These are phyloP conservation scores for Urechis unicinctus DNA, from an alignment of 2,888 invertebrate species.

Conservation along the genomic window DNA sequence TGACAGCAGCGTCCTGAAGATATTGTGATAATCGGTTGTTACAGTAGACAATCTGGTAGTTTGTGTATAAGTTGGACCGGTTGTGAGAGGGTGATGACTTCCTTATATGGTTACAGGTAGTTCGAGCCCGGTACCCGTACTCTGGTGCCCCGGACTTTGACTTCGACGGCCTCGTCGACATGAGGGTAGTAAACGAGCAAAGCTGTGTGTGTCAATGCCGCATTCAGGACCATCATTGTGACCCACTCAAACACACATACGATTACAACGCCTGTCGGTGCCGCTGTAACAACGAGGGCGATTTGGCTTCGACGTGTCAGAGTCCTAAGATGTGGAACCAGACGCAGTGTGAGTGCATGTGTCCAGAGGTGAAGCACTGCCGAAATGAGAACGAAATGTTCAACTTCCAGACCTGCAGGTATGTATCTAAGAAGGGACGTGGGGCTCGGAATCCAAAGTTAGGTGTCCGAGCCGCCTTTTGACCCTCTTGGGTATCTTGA, in stretches of 20 bases:
- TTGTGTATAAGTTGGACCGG: background rate
- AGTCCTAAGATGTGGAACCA: slow-evolving; percentile 26
- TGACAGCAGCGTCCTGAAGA: too few species aligned
- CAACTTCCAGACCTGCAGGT: slow-evolving; percentile 10
- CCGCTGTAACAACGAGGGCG: slow-evolving; percentile 22
- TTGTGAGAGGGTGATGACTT: background rate
- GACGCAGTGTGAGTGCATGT: slow-evolving; percentile 27
- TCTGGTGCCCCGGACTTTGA: slow-evolving; percentile 25
- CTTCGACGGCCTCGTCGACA: slow-evolving; percentile 22
- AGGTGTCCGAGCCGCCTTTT: too few species aligned
- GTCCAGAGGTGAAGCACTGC: slow-evolving; percentile 18
- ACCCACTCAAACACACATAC: slow-evolving; percentile 17
- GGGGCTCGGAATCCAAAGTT: too few species aligned
- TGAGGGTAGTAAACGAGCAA: slow-evolving; percentile 27
- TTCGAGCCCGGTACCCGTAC: slow-evolving; percentile 25
- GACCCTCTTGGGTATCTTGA: too few species aligned
- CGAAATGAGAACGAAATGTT: slow-evolving; percentile 9
- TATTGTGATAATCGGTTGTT: too few species aligned
- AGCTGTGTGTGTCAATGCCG: slow-evolving; percentile 33
- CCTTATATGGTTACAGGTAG: slow-evolving; percentile 25
- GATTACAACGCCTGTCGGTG: slow-evolving; percentile 24
- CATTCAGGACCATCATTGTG: slow-evolving; percentile 29
- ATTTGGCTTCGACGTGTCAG: slow-evolving; percentile 15
- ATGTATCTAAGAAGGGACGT: too few species aligned
- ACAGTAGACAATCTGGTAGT: too few species aligned